Evolutionary conservation across 1,140 invertebrate species (phyloP).

Genomic region (Araneus ventricosus): DNA sequence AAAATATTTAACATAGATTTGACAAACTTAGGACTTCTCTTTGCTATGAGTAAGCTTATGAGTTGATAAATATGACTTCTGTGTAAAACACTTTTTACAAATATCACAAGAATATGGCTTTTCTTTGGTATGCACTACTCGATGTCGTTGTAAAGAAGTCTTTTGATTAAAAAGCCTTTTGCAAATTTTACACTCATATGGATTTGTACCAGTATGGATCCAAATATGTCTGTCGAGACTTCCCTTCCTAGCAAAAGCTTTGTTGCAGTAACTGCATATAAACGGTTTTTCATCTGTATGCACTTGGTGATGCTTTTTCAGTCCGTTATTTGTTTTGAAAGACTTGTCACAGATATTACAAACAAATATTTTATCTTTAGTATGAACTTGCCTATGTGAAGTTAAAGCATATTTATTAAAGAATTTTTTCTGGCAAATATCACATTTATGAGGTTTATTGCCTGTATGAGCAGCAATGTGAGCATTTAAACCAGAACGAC

Average conservation of each 20-base stretch:
- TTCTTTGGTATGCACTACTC: no score
- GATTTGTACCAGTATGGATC: background rate
- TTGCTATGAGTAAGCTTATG: no score
- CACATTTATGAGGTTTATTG: background rate
- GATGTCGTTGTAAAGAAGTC: background rate
- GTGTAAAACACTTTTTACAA: no score
- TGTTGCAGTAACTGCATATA: background rate
- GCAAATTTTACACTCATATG: background rate
- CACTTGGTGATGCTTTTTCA: background rate
- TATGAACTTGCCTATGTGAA: background rate
- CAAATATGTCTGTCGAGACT: background rate
- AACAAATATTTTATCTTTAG: background rate
- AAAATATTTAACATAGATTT: no score
- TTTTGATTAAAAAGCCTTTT: background rate
- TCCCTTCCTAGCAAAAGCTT: background rate
- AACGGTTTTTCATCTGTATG: background rate
- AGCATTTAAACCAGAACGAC: no score
- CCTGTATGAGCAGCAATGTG: background rate
- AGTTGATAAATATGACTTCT: no score
- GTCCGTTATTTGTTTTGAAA: background rate
- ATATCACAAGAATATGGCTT: no score
- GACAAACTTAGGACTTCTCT: no score
- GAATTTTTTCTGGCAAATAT: background rate
- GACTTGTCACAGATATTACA: background rate
- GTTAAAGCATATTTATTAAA: background rate